phyloP scores from a whole-genome alignment of 2,113 vertebrate genomes.

The Laticauda laticaudata region DNA sequence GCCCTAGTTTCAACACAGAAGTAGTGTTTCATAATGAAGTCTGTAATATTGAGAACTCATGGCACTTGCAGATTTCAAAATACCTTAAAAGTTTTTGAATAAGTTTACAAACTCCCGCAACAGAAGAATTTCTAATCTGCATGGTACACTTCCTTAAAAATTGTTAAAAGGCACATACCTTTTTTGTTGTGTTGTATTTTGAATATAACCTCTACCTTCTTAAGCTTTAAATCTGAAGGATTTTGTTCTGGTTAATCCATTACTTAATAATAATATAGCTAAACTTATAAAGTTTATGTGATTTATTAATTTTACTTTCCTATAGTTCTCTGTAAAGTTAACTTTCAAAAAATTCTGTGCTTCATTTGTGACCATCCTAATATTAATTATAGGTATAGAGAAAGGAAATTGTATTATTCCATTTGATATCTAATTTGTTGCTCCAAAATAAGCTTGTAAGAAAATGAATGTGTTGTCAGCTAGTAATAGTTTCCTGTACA shows the following conservation, averaged over 20 bases:
- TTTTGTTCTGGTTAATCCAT: neutral
- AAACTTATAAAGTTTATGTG: neutral
- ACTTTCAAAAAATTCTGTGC: neutral
- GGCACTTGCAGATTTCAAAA: neutral
- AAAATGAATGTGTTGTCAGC: neutral
- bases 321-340: neutral
- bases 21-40: neutral
- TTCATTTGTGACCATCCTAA: neutral
- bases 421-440: neutral
- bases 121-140: neutral
- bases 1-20: neutral
- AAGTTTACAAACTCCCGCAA: neutral
- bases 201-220: neutral
- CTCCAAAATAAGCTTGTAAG: neutral
- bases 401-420: neutral
- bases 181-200: neutral
- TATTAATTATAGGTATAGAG: neutral
- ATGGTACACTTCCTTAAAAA: neutral
- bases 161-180: neutral
- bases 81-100: neutral
- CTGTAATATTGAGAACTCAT: neutral
- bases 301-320: neutral
- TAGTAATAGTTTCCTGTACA: conserved; percentile 5
- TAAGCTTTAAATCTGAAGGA: neutral
- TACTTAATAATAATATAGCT: neutral